phyloP scores from a whole-genome alignment of 53 echinoderm and acorn worm species.

The Holothuria scabra region DNA sequence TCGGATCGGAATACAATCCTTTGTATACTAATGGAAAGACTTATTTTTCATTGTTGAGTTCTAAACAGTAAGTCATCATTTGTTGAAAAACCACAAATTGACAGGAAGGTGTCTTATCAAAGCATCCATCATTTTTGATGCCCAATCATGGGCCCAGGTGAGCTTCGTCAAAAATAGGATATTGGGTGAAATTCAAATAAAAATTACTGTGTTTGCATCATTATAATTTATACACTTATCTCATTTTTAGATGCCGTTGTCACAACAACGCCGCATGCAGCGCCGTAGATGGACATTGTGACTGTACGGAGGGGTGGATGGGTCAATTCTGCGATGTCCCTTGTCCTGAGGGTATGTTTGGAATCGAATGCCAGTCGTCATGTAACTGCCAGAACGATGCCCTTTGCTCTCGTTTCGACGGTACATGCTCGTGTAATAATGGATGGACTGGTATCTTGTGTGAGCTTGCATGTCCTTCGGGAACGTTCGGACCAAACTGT shows the following conservation, averaged over 20 bases:
- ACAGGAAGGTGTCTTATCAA: no score
- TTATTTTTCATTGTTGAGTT: no score
- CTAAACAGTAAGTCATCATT: no score
- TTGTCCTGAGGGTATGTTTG: slow-evolving; percentile 65
- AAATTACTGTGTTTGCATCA: no score
- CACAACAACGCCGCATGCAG: slow-evolving; percentile 57
- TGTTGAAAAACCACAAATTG: no score
- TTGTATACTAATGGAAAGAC: no score
- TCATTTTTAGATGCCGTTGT: slow-evolving; percentile 59
- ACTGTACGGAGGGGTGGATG: slow-evolving; percentile 78
- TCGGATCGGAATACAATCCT: no score
- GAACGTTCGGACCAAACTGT: slow-evolving; percentile 73
- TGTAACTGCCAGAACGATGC: slow-evolving; percentile 80
- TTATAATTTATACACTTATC: not conserved
- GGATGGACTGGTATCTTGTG: slow-evolving; percentile 85
- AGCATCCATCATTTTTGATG: no score
- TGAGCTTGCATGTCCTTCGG: slow-evolving; percentile 53
- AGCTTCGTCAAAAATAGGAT: no score
- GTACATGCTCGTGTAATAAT: slow-evolving; percentile 70
- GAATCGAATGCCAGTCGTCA: slow-evolving; percentile 57
- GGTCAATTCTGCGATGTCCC: slow-evolving; percentile 63
- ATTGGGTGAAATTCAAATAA: no score
- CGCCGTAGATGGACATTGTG: slow-evolving; percentile 65
- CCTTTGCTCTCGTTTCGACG: slow-evolving; percentile 80
- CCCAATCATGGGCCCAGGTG: no score